A percentile compares a stretch with the other conserved stretches of the same genome.
Conservation (phyloP, 2,888 invertebrate genomes). For the Metallyticus violacea region DNA sequence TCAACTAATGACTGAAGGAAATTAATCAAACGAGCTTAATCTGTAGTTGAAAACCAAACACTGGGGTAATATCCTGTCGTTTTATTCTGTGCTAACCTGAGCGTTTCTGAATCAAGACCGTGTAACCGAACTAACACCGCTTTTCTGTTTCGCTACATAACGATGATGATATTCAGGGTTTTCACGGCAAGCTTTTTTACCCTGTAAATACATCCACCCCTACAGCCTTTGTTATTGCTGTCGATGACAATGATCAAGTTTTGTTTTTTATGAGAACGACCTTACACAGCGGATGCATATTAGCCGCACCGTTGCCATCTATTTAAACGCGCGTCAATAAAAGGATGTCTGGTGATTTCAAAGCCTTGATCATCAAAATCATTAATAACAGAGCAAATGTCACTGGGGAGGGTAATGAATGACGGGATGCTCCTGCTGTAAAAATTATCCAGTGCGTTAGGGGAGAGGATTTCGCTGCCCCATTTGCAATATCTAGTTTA, state of each 20-base stretch:
- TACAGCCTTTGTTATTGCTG: neutral
- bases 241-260: neutral
- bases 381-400: neutral
- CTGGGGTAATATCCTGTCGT: too few species aligned
- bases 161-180: neutral
- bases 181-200: neutral
- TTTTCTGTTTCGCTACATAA: neutral
- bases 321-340: neutral
- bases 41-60: too few species aligned
- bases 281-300: neutral
- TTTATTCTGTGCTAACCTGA: too few species aligned
- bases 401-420: neutral
- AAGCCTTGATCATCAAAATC: neutral
- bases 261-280: constrained; percentile 13
- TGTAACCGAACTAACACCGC: neutral
- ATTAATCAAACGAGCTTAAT: too few species aligned
- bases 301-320: neutral
- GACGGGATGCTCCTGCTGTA: neutral
- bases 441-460: neutral
- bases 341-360: neutral
- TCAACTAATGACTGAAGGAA: too few species aligned
- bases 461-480: neutral
- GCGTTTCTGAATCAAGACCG: neutral
- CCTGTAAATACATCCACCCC: neutral
- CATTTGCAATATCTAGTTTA: neutral